Conservation (phyloP, 2,113 vertebrate genomes). For the Ascaphus truei region DNA sequence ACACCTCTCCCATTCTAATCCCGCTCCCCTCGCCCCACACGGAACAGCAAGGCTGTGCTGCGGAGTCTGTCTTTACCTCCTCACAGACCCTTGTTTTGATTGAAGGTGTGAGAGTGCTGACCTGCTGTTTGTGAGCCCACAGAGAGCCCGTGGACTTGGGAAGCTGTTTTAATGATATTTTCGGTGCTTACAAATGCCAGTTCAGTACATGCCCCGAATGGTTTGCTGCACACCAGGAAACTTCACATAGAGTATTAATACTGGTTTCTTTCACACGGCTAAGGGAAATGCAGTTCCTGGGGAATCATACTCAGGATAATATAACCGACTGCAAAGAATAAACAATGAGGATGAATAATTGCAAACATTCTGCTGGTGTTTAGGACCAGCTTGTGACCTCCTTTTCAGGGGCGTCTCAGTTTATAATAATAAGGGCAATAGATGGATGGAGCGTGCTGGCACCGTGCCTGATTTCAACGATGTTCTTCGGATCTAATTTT, state of each 20-base stretch:
- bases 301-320: neutral
- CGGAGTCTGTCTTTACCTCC: constrained; percentile 17
- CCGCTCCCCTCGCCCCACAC: too few species aligned
- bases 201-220: constrained; percentile 41
- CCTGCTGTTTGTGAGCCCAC: neutral
- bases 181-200: constrained; percentile 44
- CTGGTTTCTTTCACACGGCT: neutral
- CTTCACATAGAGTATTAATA: neutral
- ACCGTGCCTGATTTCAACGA: too few species aligned
- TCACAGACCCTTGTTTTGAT: constrained; percentile 11
- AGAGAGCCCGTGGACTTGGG: constrained; percentile 6
- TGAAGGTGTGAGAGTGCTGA: neutral
- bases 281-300: neutral
- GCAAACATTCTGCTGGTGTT: too few species aligned
- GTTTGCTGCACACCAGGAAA: constrained; percentile 1
- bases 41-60: too few species aligned
- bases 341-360: too few species aligned
- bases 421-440: too few species aligned
- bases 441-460: too few species aligned
- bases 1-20: neutral
- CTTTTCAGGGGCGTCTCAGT: too few species aligned
- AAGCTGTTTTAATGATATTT: constrained; percentile 42
- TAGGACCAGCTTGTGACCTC: too few species aligned
- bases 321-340: neutral
- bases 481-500: too few species aligned